Evolutionary conservation across 2,888 invertebrate species (phyloP), one percentile per base, ranked within the genome.

Genomic region (Yponomeuta cagnagella): DNA sequence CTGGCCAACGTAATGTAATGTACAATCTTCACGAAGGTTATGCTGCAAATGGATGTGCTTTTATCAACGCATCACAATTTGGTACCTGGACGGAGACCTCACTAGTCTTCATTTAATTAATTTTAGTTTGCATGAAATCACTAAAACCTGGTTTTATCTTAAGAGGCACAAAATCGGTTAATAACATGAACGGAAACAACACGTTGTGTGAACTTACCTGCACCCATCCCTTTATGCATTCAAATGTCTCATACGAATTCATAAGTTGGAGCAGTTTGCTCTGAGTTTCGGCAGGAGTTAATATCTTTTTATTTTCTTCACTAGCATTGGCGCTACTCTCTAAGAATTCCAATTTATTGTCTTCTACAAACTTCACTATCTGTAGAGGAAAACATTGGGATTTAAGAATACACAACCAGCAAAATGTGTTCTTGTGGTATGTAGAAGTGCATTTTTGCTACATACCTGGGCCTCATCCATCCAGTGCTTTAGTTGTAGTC

Each of bases 161-260:
- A 33, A 33, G 33, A 33, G 1, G 33, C 33, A 33, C 33, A 2
- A 33, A 5, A 33, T 5, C 5, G 33, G 33, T 33, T 33, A 43
- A 43, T 2, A 37, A 37, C 37, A 43, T 8, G 5, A 43, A 43
- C 5, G 6, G 43, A 8, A 43, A 43, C 5, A 43, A 8, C 43
- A 43, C 6, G 33, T 33, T 33, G 43, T 43, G 43, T 43, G 43
- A 43, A 65, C 48, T 75, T 76, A 91, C 91, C 84, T 89, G 83
- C 12, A 93, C 86, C 92, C 93, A 92, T 70, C 87, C 88, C 52
- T 86, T 87, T 75, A 93, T 85, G 73, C 88, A 89, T 15, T 92
- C 92, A 72, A 84, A 86, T 73, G 77, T 83, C 72, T 91, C 87
- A 69, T 89, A 89, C 15, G 84, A 74, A 75, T 88, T 86, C 90